Conservation (phyloP, 2,888 invertebrate species). For the Ennomos erosarius region DNA sequence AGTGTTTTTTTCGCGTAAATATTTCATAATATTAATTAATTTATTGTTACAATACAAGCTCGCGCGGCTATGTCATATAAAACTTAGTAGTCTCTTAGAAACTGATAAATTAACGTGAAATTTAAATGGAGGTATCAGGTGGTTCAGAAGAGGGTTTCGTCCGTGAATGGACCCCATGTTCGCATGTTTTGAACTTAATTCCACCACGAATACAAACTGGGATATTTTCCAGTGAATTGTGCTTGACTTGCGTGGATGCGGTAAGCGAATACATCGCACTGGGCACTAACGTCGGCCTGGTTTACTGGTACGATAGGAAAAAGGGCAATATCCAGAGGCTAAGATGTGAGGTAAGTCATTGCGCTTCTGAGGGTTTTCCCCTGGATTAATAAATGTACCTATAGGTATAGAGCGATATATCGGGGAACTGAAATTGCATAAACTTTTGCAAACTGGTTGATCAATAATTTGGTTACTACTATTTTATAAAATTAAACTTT, state of each 20-base stretch:
- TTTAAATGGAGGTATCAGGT: constrained; percentile 72
- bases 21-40: constrained; percentile 23
- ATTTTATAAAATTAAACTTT: too few relatives aligned
- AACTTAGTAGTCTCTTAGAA: constrained; percentile 20
- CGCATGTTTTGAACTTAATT: constrained; percentile 90
- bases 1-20: constrained; percentile 27
- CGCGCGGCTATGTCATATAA: constrained; percentile 36
- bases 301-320: constrained; percentile 94
- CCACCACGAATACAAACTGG: constrained; percentile 91
- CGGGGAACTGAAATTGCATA: too few relatives aligned
- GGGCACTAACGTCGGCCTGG: constrained; percentile 93
- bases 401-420: too few relatives aligned
- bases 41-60: constrained; percentile 25
- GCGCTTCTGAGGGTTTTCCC: constrained; percentile 24
- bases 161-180: constrained; percentile 93
- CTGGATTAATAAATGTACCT: not conserved
- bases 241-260: constrained; percentile 93
- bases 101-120: constrained; percentile 2
- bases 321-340: constrained; percentile 91
- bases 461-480: too few relatives aligned
- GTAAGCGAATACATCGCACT: constrained; percentile 92
- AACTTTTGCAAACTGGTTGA: too few relatives aligned
- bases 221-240: constrained; percentile 90
- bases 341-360: constrained; percentile 89
- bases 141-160: constrained; percentile 83